A percentile compares a stretch with the other conserved stretches of the same genome.
phyloP scores from a whole-genome alignment of 2,797 vertebrate species.

The Sebastes itinus region DNA sequence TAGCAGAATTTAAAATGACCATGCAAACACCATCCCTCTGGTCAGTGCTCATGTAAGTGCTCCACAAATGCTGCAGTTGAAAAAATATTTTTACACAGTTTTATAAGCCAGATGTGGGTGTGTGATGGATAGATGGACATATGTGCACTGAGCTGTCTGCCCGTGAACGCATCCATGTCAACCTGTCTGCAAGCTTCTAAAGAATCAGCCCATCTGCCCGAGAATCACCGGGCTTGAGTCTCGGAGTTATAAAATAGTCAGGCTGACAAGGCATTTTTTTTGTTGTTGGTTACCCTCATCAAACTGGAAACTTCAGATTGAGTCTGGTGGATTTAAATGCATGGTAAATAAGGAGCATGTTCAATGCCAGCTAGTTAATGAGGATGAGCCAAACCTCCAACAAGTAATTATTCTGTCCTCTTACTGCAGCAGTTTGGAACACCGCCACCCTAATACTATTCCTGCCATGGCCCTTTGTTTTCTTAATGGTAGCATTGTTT shows the following conservation, averaged over 20 bases:
- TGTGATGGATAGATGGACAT: constrained; percentile 11
- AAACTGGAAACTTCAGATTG: constrained; percentile 18
- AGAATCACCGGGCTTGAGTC: background rate
- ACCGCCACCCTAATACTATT: constrained; percentile 56
- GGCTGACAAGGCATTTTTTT: background rate
- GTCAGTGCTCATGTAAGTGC: constrained; percentile 13
- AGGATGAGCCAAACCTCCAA: constrained; percentile 55
- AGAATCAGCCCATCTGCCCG: constrained; percentile 21
- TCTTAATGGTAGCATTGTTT: constrained; percentile 48
- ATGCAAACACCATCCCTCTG: constrained; percentile 4
- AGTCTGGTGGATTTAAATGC: constrained; percentile 32
- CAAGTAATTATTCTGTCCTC: constrained; percentile 67
- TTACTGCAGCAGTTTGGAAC: constrained; percentile 56
- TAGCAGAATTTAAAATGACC: constrained; percentile 38
- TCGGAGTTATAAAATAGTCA: background rate
- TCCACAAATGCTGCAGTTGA: background rate
- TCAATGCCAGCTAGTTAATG: constrained; percentile 49
- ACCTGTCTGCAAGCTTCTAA: constrained; percentile 4
- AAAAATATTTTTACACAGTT: background rate
- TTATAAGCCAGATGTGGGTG: constrained; percentile 4
- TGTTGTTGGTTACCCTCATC: background rate
- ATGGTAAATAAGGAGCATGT: constrained; percentile 20
- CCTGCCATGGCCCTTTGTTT: constrained; percentile 57
- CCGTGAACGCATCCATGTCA: background rate
- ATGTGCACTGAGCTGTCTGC: background rate